Base-by-base conservation (phyloP, 2,113 vertebrate genomes). In the Vidua chalybeata region DNA sequence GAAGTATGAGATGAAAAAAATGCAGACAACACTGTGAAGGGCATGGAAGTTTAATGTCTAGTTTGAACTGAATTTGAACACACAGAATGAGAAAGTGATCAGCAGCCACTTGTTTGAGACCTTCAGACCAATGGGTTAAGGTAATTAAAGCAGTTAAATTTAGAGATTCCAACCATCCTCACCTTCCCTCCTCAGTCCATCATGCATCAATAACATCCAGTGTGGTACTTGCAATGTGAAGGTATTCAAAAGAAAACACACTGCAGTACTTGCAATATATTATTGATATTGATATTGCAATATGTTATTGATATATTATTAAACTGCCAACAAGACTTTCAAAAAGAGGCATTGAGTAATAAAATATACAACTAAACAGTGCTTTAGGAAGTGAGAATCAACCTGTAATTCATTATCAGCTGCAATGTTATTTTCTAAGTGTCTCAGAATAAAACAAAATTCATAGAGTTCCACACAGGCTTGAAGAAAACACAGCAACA, bases 11-110 rank as follows among this genome's bases (percentile, higher is more conserved):
- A 27, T 43, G 0, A 19, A 75, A 71, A 74, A 81, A 49, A 30
- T 0, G 6, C 12, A 73, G 18, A 62, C 10, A 69, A 31, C 15
- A 62, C 13, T 0, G 0, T 37, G 49, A 83, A 62, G 18, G 18
- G 26, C 18, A 56, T 0, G 1, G 8, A 83, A 55, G 7, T 35
- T 55, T 33, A 55, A 43, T 55, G 51, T 5, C 15, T 43, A 69
- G 35, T 49, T 33, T 35, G 26, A 82, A 54, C 5, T 49, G 16
- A 75, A 76, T 35, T 41, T 73, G 37, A 86, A 71, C 45, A 72
- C 11, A 43, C 0, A 71, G 37, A 27, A 49, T n/a, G 8, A 88
- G 16, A 68, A 72, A 68, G 11, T 6, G 2, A 90, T 17, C 30
- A 54, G 43, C 13, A 84, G 43, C 20, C 75, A 54, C 10, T 59